Conservation (phyloP, 1,140 invertebrate species). For the Mamestra configurata region DNA sequence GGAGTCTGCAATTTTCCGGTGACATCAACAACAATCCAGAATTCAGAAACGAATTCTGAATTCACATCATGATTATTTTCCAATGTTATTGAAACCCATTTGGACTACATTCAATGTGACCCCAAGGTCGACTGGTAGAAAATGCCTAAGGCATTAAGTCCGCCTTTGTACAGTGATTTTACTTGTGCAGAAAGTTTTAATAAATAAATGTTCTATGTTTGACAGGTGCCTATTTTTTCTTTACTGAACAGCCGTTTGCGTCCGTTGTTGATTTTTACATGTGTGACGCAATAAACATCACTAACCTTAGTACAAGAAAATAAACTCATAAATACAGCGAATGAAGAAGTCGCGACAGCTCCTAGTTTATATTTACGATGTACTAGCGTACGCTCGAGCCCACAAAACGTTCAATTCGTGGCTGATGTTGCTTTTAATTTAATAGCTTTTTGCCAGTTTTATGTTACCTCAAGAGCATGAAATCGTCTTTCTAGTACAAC, state of each 20-base stretch:
- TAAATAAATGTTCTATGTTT: slow-evolving; percentile 35
- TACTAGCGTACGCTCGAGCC: slow-evolving; percentile 12
- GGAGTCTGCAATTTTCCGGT: no score
- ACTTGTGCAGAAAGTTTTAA: no score
- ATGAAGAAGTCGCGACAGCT: slow-evolving; percentile 21
- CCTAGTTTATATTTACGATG: slow-evolving; percentile 35
- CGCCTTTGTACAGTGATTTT: no score
- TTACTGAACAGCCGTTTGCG: not conserved
- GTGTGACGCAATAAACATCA: slow-evolving; percentile 26
- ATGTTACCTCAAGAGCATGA: slow-evolving; percentile 44
- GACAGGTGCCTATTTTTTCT: slow-evolving; percentile 34
- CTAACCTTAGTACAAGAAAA: slow-evolving; percentile 40
- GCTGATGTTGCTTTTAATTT: slow-evolving; percentile 47
- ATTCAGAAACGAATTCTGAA: not conserved
- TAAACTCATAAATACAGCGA: slow-evolving; percentile 23
- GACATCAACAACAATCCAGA: not conserved
- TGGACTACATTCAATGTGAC: slow-evolving; percentile 43
- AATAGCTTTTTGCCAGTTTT: slow-evolving; percentile 47
- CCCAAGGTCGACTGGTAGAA: no score
- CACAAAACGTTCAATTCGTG: slow-evolving; percentile 40
- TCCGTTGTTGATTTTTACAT: slow-evolving; percentile 29
- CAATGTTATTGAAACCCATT: slow-evolving; percentile 37
- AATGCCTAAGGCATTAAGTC: no score
- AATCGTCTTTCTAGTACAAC: slow-evolving; percentile 31
- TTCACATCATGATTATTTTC: slow-evolving; percentile 7